A percentile compares a stretch with the other conserved stretches of the same genome.
phyloP scores from a whole-genome alignment of 2,113 vertebrate species.

The Sorex araneus region DNA sequence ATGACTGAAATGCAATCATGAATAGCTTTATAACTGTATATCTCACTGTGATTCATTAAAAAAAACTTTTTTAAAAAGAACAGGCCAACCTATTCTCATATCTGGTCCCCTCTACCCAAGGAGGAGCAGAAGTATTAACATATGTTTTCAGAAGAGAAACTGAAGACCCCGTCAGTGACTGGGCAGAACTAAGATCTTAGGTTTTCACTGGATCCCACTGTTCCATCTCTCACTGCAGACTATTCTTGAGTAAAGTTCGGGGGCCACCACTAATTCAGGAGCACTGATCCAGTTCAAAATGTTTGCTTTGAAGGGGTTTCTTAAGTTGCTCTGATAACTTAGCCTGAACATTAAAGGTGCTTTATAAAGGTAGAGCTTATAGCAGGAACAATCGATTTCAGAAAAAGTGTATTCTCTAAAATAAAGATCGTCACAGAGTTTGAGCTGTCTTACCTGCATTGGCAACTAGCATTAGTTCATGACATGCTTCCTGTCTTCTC shows the following conservation, averaged over 20 bases:
- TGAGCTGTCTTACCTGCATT: not conserved
- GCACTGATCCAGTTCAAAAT: not conserved
- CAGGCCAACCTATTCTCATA: not conserved
- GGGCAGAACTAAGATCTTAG: not conserved
- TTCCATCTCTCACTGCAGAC: not conserved
- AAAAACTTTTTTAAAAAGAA: no score
- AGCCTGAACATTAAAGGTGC: constrained; percentile 4
- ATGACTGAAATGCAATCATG: no score
- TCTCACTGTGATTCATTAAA: no score
- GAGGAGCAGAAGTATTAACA: not conserved
- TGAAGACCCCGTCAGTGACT: not conserved
- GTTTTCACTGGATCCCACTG: not conserved
- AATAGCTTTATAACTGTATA: no score
- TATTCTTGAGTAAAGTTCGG: not conserved
- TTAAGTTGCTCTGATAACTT: constrained; percentile 52
- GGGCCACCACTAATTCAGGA: not conserved
- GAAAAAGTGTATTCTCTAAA: constrained; percentile 20
- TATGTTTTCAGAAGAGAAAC: constrained; percentile 3
- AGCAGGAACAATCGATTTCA: not conserved
- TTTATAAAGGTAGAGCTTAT: not conserved
- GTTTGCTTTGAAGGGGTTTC: not conserved
- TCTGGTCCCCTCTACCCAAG: not conserved
- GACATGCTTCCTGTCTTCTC: not conserved
- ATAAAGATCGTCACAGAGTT: not conserved
- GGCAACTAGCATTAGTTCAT: not conserved